Percentiles rank a stretch among this genome's conserved stretches.
Conservation (phyloP, 2,888 invertebrate species). For the Melanotus villosus region DNA sequence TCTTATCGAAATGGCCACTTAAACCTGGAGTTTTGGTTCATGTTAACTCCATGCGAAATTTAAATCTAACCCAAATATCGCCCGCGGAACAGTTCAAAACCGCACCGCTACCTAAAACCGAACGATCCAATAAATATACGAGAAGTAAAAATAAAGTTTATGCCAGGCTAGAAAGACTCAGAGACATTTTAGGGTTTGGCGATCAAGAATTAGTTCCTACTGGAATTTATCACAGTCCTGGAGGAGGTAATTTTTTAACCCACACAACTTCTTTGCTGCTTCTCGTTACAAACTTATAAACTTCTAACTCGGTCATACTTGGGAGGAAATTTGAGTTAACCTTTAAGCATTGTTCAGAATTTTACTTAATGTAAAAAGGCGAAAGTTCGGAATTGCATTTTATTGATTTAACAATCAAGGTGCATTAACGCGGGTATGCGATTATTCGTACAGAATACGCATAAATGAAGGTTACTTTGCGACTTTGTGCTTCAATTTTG, state of each 20-base stretch:
- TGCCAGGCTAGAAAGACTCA: conserved; percentile 63
- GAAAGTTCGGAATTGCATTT: too few relatives aligned
- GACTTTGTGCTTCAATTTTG: too few relatives aligned
- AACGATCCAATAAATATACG: conserved; percentile 57
- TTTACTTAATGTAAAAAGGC: too few relatives aligned
- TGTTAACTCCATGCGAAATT: conserved; percentile 82
- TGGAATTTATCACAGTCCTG: conserved; percentile 68
- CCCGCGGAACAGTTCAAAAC: conserved; percentile 58
- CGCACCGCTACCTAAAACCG: conserved; percentile 54
- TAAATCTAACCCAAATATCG: conserved; percentile 64
- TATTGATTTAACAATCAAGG: too few relatives aligned
- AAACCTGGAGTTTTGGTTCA: conserved; percentile 92
- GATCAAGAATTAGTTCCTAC: conserved; percentile 65
- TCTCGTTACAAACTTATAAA: too few relatives aligned
- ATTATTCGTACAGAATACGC: too few relatives aligned
- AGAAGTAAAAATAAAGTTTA: conserved; percentile 63
- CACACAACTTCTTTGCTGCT: conserved; percentile 50
- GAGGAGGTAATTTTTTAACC: conserved; percentile 65
- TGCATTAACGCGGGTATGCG: too few relatives aligned
- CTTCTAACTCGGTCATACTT: not conserved
- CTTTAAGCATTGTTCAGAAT: too few relatives aligned
- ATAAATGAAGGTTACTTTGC: too few relatives aligned
- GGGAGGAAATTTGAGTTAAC: not conserved
- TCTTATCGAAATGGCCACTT: conserved; percentile 83
- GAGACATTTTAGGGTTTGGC: conserved; percentile 62